Conservation (phyloP, 1,140 invertebrate species). For the Lordiphosa clarofinis region DNA sequence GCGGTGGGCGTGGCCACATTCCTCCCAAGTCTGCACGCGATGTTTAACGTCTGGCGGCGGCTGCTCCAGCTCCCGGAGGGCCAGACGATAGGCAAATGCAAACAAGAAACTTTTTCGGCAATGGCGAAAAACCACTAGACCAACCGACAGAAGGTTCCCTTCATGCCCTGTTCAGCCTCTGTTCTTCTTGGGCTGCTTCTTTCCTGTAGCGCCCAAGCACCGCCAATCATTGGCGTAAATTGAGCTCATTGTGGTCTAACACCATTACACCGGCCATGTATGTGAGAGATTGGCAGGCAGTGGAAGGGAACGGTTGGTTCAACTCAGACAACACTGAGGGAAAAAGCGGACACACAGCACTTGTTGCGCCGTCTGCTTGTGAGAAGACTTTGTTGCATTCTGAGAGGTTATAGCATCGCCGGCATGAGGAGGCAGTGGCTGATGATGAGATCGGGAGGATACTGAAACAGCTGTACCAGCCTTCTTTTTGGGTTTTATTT, state of each 20-base stretch:
- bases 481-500: too few relatives aligned
- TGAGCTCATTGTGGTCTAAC: slow-evolving; percentile 77
- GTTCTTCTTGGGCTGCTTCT: background rate
- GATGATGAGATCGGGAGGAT: too few relatives aligned
- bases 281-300: slow-evolving; percentile 1
- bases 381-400: too few relatives aligned
- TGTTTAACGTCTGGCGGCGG: slow-evolving; percentile 66
- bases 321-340: too few relatives aligned
- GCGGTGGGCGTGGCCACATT: slow-evolving; percentile 31
- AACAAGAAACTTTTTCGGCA: slow-evolving; percentile 56
- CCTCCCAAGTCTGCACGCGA: slow-evolving; percentile 73
- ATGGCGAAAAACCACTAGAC: slow-evolving; percentile 32
- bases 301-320: too few relatives aligned
- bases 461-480: too few relatives aligned
- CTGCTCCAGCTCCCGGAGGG: slow-evolving; percentile 3
- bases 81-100: slow-evolving; percentile 69
- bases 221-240: slow-evolving; percentile 76
- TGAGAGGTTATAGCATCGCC: too few relatives aligned
- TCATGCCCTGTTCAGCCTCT: background rate
- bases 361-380: too few relatives aligned
- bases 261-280: slow-evolving; percentile 50
- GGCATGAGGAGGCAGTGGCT: too few relatives aligned
- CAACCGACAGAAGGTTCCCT: slow-evolving; percentile 1
- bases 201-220: slow-evolving; percentile 41
- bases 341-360: too few relatives aligned